Evolutionary conservation across 2,113 vertebrate genomes (phyloP), one percentile per base, ranked within the genome.

Genomic region (Ammodytes dubius): DNA sequence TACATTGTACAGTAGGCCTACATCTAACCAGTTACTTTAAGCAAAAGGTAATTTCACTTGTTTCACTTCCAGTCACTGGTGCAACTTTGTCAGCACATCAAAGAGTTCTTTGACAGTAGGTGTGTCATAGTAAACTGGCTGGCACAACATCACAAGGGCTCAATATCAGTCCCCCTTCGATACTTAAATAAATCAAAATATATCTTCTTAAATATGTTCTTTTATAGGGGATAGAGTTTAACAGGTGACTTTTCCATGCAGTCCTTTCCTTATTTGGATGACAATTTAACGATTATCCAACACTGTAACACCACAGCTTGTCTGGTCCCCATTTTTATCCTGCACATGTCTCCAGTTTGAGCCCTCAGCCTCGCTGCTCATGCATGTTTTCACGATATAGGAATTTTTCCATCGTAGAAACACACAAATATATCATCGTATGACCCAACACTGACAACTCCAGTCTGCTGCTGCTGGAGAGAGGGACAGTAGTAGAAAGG

Each of bases 401-500:
- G 88, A 88, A 91, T 84, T 82, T 92, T 89, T 90, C 92, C 91
- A 85, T 68, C 74, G 85, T 63, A 73, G 79, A 87, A 87, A 78
- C 70, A 68, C 84, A 88, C 87, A 89, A 85, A 92, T 93, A 89
- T 83, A 94, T 94, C 92, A 93, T 88, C 77, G 19, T 91, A 81
- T 84, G 88, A 87, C 87, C 88, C 77, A 72, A 83, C 74, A 19
- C 84, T 91, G 92, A 91, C 91, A 93, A 83, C 90, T 90, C 72
- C 87, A 91, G 88, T 90, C 87, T 93, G 82, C 80, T 93, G 82
- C 80, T 74, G 70, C 81, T 27, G 27, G 27, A 81, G 77, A 83
- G 88, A 88, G 88, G 92, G 92, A 90, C 89, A 91, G 85, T 87
- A 69, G 86, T 63, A 71, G 87, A 90, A 85, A 92, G 92, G 92